phyloP scores from a whole-genome alignment of 2,888 invertebrate genomes.

The Rhagonycha fulva region DNA sequence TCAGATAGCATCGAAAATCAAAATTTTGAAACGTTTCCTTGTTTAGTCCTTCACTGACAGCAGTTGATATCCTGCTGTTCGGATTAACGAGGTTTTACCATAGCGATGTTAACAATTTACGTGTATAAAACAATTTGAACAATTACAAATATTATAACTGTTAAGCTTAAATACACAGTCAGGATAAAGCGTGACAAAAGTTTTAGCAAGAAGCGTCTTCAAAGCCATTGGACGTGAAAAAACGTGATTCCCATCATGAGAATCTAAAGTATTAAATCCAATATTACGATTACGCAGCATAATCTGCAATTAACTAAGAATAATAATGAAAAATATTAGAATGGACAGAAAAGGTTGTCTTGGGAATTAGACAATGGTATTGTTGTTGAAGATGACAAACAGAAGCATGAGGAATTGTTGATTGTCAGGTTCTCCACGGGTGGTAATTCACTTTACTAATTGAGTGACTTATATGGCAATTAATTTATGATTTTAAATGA shows the following conservation, averaged over 20 bases:
- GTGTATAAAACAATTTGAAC: neutral
- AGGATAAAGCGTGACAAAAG: conserved; percentile 16
- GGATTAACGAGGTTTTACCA: neutral
- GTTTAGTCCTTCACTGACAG: neutral
- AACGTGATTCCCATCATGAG: conserved; percentile 22
- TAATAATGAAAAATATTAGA: conserved; percentile 37
- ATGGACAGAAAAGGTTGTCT: conserved; percentile 31
- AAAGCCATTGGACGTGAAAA: conserved; percentile 17
- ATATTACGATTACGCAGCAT: conserved; percentile 31
- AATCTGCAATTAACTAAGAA: conserved; percentile 36
- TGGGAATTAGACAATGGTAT: conserved; percentile 36
- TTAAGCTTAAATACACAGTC: neutral
- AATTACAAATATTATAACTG: neutral
- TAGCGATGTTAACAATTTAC: neutral
- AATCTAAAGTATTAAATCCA: conserved; percentile 14
- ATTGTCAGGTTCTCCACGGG: conserved; percentile 48
- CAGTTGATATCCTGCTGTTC: neutral
- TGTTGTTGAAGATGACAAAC: conserved; percentile 40
- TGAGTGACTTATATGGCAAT: conserved; percentile 37
- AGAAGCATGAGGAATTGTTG: conserved; percentile 50
- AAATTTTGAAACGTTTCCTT: neutral
- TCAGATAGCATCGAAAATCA: neutral
- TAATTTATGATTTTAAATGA: neutral
- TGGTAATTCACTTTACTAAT: conserved; percentile 45
- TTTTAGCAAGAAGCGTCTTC: conserved; percentile 21